Conservation (phyloP, 2,113 vertebrate genomes). For the Patagioenas fasciata region DNA sequence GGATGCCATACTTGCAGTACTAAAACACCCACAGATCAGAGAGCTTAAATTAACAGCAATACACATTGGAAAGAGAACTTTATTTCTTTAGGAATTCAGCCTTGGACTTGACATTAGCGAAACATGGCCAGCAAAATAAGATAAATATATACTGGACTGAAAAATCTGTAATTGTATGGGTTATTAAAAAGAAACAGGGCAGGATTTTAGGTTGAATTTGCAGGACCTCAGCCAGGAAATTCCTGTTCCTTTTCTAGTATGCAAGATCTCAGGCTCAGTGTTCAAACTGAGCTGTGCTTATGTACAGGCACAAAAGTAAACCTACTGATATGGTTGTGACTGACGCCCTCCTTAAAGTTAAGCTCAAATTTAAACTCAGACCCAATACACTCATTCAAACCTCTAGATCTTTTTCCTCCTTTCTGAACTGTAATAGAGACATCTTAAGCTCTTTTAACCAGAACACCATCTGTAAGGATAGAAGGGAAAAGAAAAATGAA, state of each 20-base stretch:
- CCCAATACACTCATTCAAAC: background rate
- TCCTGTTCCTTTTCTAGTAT: background rate
- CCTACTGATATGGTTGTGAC: rapidly evolving
- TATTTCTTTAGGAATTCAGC: background rate
- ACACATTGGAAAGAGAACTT: background rate
- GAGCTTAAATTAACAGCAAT: background rate
- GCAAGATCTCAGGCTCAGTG: background rate
- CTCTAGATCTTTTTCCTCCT: background rate
- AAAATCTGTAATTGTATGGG: background rate
- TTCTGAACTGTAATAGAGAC: background rate
- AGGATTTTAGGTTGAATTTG: background rate
- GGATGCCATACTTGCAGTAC: background rate
- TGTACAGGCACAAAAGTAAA: background rate
- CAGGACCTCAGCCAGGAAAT: background rate
- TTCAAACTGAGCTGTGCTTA: background rate
- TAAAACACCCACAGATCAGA: conserved; percentile 6
- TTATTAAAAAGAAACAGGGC: background rate
- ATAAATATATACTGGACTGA: background rate
- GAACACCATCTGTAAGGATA: background rate
- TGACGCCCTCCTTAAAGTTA: background rate
- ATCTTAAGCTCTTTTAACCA: background rate
- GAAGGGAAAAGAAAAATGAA: background rate
- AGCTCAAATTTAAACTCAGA: background rate
- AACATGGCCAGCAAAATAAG: background rate
- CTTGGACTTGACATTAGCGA: background rate